Base-by-base conservation (phyloP, 2,888 invertebrate species). In the Clitarchus hookeri region DNA sequence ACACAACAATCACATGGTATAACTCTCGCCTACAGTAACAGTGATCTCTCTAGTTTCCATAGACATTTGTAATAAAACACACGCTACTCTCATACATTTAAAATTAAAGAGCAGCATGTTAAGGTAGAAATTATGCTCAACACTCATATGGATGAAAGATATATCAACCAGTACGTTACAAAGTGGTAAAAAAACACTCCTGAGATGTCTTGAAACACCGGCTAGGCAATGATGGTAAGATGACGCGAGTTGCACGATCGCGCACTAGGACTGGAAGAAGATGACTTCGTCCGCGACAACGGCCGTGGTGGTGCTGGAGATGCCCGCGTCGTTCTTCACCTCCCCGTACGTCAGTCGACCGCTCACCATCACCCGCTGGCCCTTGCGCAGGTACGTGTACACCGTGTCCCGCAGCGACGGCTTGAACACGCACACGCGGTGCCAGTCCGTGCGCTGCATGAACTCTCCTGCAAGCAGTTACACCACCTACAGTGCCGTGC, bases 391-490 rank as follows among this genome's bases (percentile, higher is more conserved):
- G 90, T 94, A 97, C 90, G 95, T 95, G 90, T 95, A 94, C 0
- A 97, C 95, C 0, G 94, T 94, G 48, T 98, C 97, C 78, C 98
- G 93, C 2, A 98, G 93, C 86, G 94, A 94, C 6, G 97, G 97
- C 90, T 95, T 97, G 91, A 98, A 98, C 12, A 98, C 95, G 89
- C 96, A 95, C 84, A 98, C 92, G 89, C 97, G 93, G 91, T 98
- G 98, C 98, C 98, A 98, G 89, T 98, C 98, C 13, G 98, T 97
- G 89, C 96, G 95, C 90, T 98, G 97, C 85, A 96, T 92, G 90
- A 95, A 93, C 89, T 97, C 97, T 9, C 97, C 97, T 90, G 93
- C 92, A 87, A 87, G 53, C 84, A 65, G n/a, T n/a, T 19, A 65
- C 19, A 65, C 65, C 6, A 53, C 12, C 53, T 36, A 36, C 36